A percentile compares a stretch with the other conserved stretches of the same genome.
Conservation (phyloP, 2,797 vertebrate genomes). For the Columba guinea region DNA sequence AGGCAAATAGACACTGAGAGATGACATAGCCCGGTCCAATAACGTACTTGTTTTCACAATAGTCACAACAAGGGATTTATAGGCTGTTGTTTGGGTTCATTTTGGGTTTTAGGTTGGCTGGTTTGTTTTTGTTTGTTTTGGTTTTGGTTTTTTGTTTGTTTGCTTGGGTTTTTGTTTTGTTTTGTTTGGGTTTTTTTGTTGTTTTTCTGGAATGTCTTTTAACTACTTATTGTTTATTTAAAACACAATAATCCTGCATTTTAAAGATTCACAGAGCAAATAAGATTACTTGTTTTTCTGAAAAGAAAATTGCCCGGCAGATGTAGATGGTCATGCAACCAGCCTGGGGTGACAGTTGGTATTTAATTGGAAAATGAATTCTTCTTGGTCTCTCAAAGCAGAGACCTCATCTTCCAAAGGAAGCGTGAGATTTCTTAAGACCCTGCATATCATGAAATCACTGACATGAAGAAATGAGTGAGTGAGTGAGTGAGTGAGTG, state of each 20-base stretch:
- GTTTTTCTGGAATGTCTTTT: neutral
- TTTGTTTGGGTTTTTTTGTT: neutral
- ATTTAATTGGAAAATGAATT: conserved; percentile 62
- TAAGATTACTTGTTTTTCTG: conserved; percentile 24
- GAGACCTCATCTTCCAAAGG: conserved; percentile 22
- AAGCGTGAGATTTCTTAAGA: conserved; percentile 13
- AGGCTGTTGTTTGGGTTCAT: neutral
- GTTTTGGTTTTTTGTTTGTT: too few species aligned
- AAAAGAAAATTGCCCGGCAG: conserved; percentile 41
- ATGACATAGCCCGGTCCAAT: neutral
- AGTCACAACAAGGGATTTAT: neutral
- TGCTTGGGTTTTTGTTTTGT: too few species aligned
- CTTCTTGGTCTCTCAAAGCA: conserved; percentile 43
- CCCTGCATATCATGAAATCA: neutral
- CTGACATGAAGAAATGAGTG: neutral
- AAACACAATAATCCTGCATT: neutral
- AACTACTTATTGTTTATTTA: conserved; percentile 13
- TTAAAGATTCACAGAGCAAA: conserved; percentile 28
- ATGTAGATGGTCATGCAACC: conserved; percentile 7
- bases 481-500: neutral
- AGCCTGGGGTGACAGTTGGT: conserved; percentile 41
- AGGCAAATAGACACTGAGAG: neutral
- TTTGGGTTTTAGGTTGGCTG: too few species aligned
- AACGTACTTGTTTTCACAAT: neutral
- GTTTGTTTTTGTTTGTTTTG: too few species aligned